phyloP scores from a whole-genome alignment of 2,888 invertebrate genomes.

The Chloroclysta siterata region DNA sequence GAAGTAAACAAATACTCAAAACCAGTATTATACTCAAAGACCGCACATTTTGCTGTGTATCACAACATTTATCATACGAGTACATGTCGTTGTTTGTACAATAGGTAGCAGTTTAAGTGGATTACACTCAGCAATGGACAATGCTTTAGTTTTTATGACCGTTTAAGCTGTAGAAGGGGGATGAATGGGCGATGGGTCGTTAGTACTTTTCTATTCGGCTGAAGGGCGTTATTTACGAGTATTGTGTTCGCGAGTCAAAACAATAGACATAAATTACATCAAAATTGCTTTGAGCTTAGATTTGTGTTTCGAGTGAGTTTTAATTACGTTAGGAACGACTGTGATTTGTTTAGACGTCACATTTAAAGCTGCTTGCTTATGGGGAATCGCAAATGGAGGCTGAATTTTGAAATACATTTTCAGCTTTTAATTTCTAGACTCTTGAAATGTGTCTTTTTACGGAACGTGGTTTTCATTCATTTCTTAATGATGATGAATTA shows the following conservation, averaged over 20 bases:
- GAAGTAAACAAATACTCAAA: no score
- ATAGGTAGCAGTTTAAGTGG: conserved; percentile 61
- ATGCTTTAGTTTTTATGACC: conserved; percentile 69
- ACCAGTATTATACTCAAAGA: no score
- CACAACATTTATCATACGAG: conserved; percentile 49
- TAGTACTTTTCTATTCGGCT: conserved; percentile 58
- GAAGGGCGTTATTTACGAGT: conserved; percentile 59
- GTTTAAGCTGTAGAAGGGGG: conserved; percentile 57
- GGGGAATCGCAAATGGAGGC: conserved; percentile 10
- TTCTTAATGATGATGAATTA: not conserved
- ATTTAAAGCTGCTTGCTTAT: conserved; percentile 12
- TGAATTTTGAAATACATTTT: conserved; percentile 1
- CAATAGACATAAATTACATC: conserved; percentile 44
- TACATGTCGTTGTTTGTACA: conserved; percentile 55
- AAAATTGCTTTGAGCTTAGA: conserved; percentile 42
- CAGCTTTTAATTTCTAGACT: not conserved
- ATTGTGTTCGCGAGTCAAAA: conserved; percentile 52
- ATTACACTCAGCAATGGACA: conserved; percentile 66
- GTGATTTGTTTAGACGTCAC: conserved; percentile 30
- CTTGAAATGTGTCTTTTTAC: not conserved
- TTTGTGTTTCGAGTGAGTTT: conserved; percentile 38
- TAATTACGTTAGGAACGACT: conserved; percentile 31
- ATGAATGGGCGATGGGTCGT: conserved; percentile 62
- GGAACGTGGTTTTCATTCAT: not conserved
- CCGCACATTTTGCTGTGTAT: conserved; percentile 48